phyloP scores from a whole-genome alignment of 2,888 invertebrate species.

The Polia nebulosa region DNA sequence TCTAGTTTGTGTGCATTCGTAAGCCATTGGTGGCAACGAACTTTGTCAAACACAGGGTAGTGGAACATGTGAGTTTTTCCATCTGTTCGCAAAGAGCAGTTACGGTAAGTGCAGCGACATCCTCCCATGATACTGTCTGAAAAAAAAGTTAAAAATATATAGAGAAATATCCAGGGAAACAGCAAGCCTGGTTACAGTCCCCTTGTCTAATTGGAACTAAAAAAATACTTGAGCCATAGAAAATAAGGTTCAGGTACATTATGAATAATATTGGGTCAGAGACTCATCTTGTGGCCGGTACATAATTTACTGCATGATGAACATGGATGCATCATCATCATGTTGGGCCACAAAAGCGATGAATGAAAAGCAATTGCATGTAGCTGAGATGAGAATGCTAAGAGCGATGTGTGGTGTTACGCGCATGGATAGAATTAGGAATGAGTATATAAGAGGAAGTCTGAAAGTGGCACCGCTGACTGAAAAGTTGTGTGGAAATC shows the following conservation, averaged over 20 bases:
- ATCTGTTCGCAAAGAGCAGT: constrained; percentile 88
- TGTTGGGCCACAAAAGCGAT: no score
- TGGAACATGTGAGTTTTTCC: constrained; percentile 91
- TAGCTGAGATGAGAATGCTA: no score
- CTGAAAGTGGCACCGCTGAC: no score
- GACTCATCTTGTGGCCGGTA: background rate
- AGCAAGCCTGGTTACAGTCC: background rate
- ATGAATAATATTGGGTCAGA: background rate
- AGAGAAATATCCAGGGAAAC: background rate
- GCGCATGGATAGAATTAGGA: no score
- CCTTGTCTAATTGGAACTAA: background rate
- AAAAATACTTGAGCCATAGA: background rate
- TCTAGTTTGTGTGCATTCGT: constrained; percentile 89
- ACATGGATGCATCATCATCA: background rate
- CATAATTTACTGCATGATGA: background rate
- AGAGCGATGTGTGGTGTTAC: no score
- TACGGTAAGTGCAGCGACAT: constrained; percentile 91
- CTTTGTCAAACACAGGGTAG: constrained; percentile 91
- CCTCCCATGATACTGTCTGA: constrained; percentile 88
- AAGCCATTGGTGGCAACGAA: constrained; percentile 91
- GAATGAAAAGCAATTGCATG: no score
- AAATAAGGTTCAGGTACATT: background rate
- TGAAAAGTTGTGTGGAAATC: no score
- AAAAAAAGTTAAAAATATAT: constrained; percentile 1
- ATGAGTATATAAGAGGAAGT: no score